Conservation (phyloP, 2,888 invertebrate genomes). For the Adelphocoris suturalis region DNA sequence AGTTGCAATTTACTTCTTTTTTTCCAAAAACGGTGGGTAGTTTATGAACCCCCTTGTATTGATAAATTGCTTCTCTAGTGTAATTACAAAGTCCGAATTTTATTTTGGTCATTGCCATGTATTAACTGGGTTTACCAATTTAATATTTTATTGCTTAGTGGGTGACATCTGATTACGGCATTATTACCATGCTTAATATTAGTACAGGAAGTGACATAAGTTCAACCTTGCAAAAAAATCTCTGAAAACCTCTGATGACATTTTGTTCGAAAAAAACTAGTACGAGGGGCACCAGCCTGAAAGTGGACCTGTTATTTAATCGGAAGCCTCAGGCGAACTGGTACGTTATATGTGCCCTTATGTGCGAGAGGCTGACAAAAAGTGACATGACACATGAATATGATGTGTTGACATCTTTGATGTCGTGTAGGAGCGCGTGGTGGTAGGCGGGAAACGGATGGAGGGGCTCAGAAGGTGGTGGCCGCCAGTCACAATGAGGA, state of each 20-base stretch:
- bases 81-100: too few species aligned
- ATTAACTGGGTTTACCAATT: too few species aligned
- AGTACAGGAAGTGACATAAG: slow-evolving; percentile 24
- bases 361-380: not conserved
- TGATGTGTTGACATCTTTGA: slow-evolving; percentile 22
- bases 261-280: slow-evolving; percentile 14
- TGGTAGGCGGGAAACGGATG: slow-evolving; percentile 7
- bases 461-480: slow-evolving; percentile 28
- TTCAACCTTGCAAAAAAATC: not conserved
- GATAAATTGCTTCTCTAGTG: too few species aligned
- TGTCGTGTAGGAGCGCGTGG: not conserved
- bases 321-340: not conserved
- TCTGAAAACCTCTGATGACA: not conserved
- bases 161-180: too few species aligned
- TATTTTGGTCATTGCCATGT: too few species aligned
- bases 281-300: not conserved
- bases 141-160: too few species aligned
- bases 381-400: not conserved
- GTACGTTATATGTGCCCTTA: not conserved
- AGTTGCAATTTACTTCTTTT: too few species aligned
- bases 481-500: slow-evolving; percentile 41
- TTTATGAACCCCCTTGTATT: too few species aligned
- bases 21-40: too few species aligned
- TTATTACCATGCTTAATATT: not conserved
- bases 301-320: slow-evolving; percentile 32